Percentiles rank a stretch among this genome's conserved stretches.
Conservation (phyloP, 2,797 vertebrate genomes). For the Scleropages formosus region DNA sequence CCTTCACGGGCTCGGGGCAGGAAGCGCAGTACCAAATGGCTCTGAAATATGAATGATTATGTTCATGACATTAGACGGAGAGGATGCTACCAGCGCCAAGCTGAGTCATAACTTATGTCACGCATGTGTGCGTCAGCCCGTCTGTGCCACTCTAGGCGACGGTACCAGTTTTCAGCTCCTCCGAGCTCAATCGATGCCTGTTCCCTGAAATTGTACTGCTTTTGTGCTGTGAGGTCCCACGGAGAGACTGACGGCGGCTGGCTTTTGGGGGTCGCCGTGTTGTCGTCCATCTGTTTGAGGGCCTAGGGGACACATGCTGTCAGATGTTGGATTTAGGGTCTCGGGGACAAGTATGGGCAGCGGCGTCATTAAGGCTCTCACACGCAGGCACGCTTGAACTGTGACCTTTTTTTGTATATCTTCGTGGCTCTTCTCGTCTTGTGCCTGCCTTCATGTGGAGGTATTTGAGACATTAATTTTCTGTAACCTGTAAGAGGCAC, state of each 20-base stretch:
- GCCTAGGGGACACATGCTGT: neutral
- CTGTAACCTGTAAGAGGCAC: neutral
- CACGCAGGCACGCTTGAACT: neutral
- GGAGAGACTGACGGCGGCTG: neutral
- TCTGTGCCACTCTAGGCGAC: neutral
- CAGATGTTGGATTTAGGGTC: too few species aligned
- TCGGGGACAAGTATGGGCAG: too few species aligned
- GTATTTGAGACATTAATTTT: too few species aligned
- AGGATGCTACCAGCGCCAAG: slow-evolving; percentile 31
- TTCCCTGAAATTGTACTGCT: neutral
- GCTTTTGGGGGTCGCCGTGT: neutral
- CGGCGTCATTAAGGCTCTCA: too few species aligned
- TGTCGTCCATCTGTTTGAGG: neutral
- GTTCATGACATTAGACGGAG: slow-evolving; percentile 15
- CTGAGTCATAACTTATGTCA: neutral
- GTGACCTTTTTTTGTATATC: neutral
- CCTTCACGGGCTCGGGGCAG: neutral
- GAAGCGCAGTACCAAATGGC: neutral
- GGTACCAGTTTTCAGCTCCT: neutral
- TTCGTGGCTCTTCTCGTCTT: neutral
- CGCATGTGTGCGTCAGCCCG: neutral
- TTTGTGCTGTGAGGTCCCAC: neutral
- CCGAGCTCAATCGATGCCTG: neutral
- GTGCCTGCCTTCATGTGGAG: neutral
- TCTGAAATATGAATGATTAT: neutral